Evolutionary conservation across 2,888 invertebrate species (phyloP), one percentile per base, ranked within the genome.

Genomic region (Pterobdella sp.): DNA sequence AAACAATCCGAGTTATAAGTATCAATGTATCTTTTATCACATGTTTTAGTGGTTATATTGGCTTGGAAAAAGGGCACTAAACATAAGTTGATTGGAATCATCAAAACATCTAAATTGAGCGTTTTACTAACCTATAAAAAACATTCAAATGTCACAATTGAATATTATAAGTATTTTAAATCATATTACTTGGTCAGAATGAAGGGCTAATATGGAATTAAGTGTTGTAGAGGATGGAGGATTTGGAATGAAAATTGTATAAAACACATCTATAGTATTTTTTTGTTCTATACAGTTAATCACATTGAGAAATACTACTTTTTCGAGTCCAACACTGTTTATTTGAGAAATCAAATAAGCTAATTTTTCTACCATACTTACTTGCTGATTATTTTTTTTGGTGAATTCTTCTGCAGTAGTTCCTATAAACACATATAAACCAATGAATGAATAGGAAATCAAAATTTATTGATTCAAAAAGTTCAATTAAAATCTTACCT

Each of bases 101-200:
- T 94, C 22, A 93, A 93, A 75, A 96, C 94, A 81, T 93, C 93
- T 75, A 96, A 91, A 64, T 94, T 94, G n/a, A 95, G 92, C 77
- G 91, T 90, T 80, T 90, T 34, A 49, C 72, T 71, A 80, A 95
- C 93, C 88, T 88, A 79, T 35, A 79, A 78, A 26, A 69, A 49
- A 52, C 52, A 18, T 22, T 49, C n/a, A 49, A n/a, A n/a, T n/a
- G n/a, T 42, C 18, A 7, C 7, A 42, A 42, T 18, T 42, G 18
- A 42, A 42, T 7, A 42, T 14, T 42, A 42, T 14, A 42, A 42
- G 42, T 18, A 18, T 7, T 14, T 14, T 14, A 42, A 42, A 7
- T 56, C 10, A 14, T 3, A 4, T 22, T 31, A 68, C 68, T 31
- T 36, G 35, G 34, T 22, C 14, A 4, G 26, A 1, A 26, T 36